phyloP scores from a whole-genome alignment of 2,113 vertebrate genomes.

The Chelonoidis abingdonii region DNA sequence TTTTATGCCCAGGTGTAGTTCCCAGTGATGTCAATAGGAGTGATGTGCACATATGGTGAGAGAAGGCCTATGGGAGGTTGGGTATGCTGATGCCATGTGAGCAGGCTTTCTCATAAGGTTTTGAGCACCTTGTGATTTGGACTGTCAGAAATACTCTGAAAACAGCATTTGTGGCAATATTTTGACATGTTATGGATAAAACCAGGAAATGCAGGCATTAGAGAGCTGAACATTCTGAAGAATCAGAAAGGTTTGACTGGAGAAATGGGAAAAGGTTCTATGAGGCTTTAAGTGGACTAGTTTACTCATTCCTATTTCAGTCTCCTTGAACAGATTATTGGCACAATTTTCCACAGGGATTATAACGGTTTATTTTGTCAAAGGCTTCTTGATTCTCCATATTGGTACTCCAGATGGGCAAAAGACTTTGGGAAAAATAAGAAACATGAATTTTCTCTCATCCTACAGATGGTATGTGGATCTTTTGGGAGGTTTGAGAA shows the following conservation, averaged over 20 bases:
- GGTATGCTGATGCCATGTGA: slow-evolving; percentile 47
- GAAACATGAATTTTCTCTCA: neutral
- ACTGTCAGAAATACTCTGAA: slow-evolving; percentile 3
- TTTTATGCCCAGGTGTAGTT: neutral
- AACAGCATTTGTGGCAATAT: slow-evolving; percentile 53
- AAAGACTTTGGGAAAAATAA: neutral
- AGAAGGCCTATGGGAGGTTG: slow-evolving; percentile 45
- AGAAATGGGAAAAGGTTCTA: neutral
- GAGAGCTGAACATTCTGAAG: slow-evolving; percentile 26
- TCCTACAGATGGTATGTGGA: neutral
- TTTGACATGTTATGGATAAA: slow-evolving; percentile 24
- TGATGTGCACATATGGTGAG: slow-evolving; percentile 65
- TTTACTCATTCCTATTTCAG: neutral
- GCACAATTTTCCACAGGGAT: neutral
- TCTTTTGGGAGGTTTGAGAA: neutral
- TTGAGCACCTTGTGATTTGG: slow-evolving; percentile 1
- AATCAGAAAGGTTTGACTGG: neutral
- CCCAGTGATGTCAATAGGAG: slow-evolving; percentile 48
- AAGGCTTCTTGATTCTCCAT: neutral
- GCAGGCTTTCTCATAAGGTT: slow-evolving; percentile 44
- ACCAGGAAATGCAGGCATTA: slow-evolving; percentile 9
- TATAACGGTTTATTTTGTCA: neutral
- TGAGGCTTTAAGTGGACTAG: neutral
- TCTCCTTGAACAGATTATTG: neutral
- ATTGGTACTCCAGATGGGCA: accelerated